A percentile compares a stretch with the other conserved stretches of the same genome.
Conservation (phyloP, 1,140 invertebrate species). For the Archivesica marissinica region DNA sequence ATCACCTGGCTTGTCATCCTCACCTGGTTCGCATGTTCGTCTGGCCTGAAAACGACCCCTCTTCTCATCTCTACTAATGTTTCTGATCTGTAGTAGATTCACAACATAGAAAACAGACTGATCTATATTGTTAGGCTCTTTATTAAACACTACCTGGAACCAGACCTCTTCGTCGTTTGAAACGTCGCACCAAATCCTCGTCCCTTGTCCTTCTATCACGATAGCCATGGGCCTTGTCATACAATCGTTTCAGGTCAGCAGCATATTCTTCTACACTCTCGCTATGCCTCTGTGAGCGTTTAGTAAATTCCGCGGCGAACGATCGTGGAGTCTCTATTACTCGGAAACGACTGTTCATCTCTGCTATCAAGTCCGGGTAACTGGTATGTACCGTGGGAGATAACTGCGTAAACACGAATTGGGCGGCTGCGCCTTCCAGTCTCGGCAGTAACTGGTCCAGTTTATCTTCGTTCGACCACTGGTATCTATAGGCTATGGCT, state of each 20-base stretch:
- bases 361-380: conserved; percentile 25
- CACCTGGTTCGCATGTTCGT: not conserved
- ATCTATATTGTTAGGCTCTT: conserved; percentile 47
- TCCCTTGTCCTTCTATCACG: conserved; percentile 36
- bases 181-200: conserved; percentile 52
- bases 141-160: conserved; percentile 52
- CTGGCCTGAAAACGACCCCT: not conserved
- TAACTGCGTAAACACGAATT: conserved; percentile 61
- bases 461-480: conserved; percentile 44
- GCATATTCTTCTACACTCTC: conserved; percentile 59
- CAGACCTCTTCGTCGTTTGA: conserved; percentile 30
- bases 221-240: conserved; percentile 48
- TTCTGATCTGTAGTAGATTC: conserved; percentile 16
- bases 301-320: conserved; percentile 44
- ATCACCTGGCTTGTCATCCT: not conserved
- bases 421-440: conserved; percentile 53
- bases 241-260: conserved; percentile 50
- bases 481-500: conserved; percentile 38
- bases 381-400: not conserved
- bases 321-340: conserved; percentile 52
- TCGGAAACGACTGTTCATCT: conserved; percentile 52
- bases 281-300: not conserved
- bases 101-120: conserved; percentile 47
- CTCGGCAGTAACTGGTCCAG: conserved; percentile 53
- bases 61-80: not conserved